Base-by-base conservation (phyloP, 2,888 invertebrate genomes). In the Eilema sororculum region DNA sequence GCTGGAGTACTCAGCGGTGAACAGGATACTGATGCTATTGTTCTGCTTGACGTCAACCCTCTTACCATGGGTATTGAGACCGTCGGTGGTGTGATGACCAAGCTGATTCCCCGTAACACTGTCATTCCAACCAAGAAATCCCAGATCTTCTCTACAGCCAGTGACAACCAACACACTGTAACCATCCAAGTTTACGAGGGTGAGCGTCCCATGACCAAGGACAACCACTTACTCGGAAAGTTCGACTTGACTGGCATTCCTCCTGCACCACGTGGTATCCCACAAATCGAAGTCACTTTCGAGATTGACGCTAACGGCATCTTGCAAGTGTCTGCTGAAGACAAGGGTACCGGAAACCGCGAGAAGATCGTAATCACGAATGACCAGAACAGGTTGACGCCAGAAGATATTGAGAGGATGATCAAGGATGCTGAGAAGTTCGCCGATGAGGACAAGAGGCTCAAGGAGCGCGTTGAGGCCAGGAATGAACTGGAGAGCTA, bases 41-140 rank as follows among this genome's bases (percentile, higher is more conserved):
- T 99, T 0, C 96, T 99, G 74, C 96, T 99, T 78, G 99, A 99
- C 91, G 99, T 99, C 68, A 99, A 99, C 93, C 99, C 99, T 81
- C 96, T 99, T 79, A 99, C 99, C 79, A 97, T 99, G 97, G 99
- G 99, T 94, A 99, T 99, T 89, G 99, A 99, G 95, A 99, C 99
- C 59, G 99, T 99, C 65, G 99, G 99, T 78, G 99, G 99, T 81
- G 99, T 99, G 41, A 99, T 99, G 99, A 99, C 99, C 83, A 99
- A 99, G 91, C 96, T 99, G 69, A 99, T 99, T 90, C 98, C 98
- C 68, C 96, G 99, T 85, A 99, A 99, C 96, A 99, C 99, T 33
- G 99, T 99, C 78, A 99, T 99, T 87, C 99, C 99, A 41, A 99
- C 99, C 68, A 99, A 99, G 96, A 99, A 99, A 92, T 98, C 99